phyloP scores from a whole-genome alignment of 1,140 invertebrate species.

The Yoshiicerus persimilis region DNA sequence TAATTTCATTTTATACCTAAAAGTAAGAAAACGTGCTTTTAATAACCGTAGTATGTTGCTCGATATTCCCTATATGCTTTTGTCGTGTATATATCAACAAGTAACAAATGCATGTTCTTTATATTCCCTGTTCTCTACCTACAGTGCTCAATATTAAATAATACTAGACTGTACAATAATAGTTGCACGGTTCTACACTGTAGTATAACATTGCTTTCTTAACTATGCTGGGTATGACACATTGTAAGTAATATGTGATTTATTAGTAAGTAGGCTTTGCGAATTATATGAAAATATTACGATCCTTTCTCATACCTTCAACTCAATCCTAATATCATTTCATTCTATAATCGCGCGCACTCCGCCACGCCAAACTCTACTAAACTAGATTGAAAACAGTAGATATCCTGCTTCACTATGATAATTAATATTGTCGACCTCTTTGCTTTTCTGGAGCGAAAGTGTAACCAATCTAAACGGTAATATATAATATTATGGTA shows the following conservation, averaged over 20 bases:
- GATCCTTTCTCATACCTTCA: not conserved
- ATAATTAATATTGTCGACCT: not conserved
- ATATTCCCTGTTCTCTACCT: no score
- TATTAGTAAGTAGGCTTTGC: not conserved
- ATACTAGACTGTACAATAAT: no score
- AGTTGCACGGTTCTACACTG: no score
- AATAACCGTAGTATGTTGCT: not conserved
- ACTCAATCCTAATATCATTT: not conserved
- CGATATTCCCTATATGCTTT: not conserved
- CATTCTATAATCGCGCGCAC: not conserved
- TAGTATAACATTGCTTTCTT: no score
- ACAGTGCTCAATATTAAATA: no score
- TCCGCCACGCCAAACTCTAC: not conserved
- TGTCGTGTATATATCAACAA: no score
- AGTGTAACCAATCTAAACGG: not conserved
- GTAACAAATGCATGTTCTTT: no score
- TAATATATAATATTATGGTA: not conserved
- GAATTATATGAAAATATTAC: not conserved
- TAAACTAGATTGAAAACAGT: not conserved
- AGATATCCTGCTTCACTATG: not conserved
- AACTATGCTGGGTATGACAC: not conserved
- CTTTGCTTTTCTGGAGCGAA: constrained; percentile 12
- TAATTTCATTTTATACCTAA: not conserved
- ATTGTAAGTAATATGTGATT: not conserved
- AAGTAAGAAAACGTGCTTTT: not conserved